These are phyloP conservation scores for Gymnogyps californianus DNA, from an alignment of 2,113 vertebrate genomes.

Conservation along the genomic window DNA sequence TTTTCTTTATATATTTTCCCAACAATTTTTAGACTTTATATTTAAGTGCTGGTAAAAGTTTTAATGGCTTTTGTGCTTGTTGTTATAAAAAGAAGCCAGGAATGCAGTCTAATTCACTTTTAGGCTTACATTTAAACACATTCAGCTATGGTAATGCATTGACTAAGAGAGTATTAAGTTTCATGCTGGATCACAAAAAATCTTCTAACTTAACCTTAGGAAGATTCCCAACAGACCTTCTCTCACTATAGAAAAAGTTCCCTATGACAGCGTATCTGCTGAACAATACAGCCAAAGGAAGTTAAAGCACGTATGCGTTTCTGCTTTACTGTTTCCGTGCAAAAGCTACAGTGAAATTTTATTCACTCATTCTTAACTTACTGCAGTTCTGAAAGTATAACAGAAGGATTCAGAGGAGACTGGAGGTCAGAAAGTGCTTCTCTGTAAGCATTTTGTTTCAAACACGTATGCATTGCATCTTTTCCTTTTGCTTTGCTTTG, in stretches of 20 bases:
- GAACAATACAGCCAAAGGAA: slow-evolving; percentile 2
- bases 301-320: not conserved
- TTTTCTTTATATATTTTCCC: not conserved
- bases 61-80: not conserved
- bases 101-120: not conserved
- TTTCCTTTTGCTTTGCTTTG: slow-evolving; percentile 88
- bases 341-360: not conserved
- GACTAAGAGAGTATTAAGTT: not conserved
- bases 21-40: not conserved
- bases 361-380: slow-evolving; percentile 70
- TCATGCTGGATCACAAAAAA: not conserved
- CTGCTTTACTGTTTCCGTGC: not conserved
- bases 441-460: slow-evolving; percentile 90
- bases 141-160: not conserved
- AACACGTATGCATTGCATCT: slow-evolving; percentile 93
- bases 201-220: not conserved
- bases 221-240: not conserved
- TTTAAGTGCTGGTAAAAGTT: not conserved
- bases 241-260: not conserved
- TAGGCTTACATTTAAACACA: not conserved
- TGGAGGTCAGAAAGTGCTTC: slow-evolving; percentile 92
- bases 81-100: not conserved
- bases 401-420: slow-evolving; percentile 90
- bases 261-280: not conserved
- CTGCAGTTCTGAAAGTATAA: slow-evolving; percentile 92